Base-by-base conservation (phyloP, 2,113 vertebrate species). In the Struthio camelus region DNA sequence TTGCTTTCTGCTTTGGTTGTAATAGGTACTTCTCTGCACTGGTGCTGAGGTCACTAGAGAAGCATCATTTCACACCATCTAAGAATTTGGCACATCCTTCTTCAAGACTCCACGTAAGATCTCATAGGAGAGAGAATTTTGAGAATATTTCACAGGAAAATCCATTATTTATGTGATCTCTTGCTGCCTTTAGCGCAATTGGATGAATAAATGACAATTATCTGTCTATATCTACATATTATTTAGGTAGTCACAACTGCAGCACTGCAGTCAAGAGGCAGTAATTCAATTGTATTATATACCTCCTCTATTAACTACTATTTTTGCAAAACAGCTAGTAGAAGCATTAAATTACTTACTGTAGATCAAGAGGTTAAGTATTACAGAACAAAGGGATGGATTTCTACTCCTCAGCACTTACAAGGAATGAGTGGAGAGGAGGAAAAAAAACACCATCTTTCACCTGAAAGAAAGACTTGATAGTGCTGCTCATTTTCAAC, bases 141-240 rank as follows among this genome's bases (percentile, higher is more conserved):
- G n/a, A n/a, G 79, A 95, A 96, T 96, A 97, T 69, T 97, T 96
- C 96, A 98, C 95, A 62, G 75, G 97, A 96, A n/a, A n/a, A n/a
- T n/a, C n/a, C 95, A 96, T 97, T 97, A 76, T 81, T 97, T 95
- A 98, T 96, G 96, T 97, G 96, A 96, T 94, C 90, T 89, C 79
- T 95, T 93, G 95, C 93, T 94, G 91, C 95, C 87, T 94, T 95
- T 58, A 92, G 91, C 94, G 87, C 85, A 96, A 94, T 6, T 90
- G 48, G 93, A 94, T 91, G 84, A 98, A 98, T 97, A 97, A 98
- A 97, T 97, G 94, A 93, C 96, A 97, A 97, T 97, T 97, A 95
- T 92, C 86, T 97, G 90, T 94, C 97, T 95, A 97, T 97, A 91
- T 89, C 81, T 97, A 91, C 93, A 87, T 92, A 97, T 97, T 97